Conservation (phyloP, 2,113 vertebrate species). For the Platichthys stellatus region DNA sequence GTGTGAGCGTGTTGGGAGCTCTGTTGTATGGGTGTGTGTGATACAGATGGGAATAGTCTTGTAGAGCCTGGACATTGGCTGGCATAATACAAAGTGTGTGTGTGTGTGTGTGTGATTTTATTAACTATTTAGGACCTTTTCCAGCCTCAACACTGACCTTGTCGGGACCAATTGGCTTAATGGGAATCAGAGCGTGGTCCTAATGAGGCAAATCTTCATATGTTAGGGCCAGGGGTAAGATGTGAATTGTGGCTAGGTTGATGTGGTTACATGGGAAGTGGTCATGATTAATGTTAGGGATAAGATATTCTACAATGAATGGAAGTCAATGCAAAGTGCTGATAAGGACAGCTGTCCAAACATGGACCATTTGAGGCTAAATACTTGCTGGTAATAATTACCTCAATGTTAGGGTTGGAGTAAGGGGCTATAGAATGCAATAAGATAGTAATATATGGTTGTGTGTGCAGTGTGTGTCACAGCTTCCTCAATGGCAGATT, state of each 20-base stretch:
- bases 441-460: background rate
- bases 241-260: background rate
- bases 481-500: background rate
- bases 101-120: background rate
- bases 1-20: conserved; percentile 7
- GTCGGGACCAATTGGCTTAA: background rate
- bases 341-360: too few species aligned
- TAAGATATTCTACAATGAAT: background rate
- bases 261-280: background rate
- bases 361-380: too few species aligned
- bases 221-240: background rate
- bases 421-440: too few species aligned
- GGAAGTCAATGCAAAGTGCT: background rate
- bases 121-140: background rate
- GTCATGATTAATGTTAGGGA: too few species aligned
- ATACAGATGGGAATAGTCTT: conserved; percentile 8
- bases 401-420: too few species aligned
- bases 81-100: conserved; percentile 36
- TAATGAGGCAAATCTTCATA: background rate
- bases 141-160: background rate
- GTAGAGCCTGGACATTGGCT: conserved; percentile 14
- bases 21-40: background rate
- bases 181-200: background rate
- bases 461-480: background rate
- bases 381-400: too few species aligned